These are phyloP conservation scores for Caenorhabditis uteleia DNA, from an alignment of 2,888 invertebrate species.

Conservation along the genomic window DNA sequence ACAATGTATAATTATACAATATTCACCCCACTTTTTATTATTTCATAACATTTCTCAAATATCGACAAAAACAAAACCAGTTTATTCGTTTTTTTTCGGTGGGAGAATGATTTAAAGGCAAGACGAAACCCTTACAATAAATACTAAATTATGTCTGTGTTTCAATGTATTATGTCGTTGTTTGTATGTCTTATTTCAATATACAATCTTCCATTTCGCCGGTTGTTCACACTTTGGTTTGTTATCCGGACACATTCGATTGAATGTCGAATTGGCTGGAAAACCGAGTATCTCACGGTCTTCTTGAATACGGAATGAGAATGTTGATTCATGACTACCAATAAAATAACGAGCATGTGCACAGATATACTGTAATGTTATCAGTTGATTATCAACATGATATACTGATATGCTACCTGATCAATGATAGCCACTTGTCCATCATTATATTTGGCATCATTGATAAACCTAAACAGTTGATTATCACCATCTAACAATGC, in stretches of 20 bases:
- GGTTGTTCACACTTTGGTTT: conserved; percentile 78
- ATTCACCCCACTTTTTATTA: no score
- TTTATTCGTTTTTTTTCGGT: no score
- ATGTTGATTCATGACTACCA: conserved; percentile 94
- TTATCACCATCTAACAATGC: conserved; percentile 69
- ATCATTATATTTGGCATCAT: conserved; percentile 45
- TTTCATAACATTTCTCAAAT: no score
- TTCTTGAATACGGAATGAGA: conserved; percentile 93
- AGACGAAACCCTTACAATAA: background rate
- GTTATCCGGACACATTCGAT: conserved; percentile 78
- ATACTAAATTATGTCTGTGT: conserved; percentile 20
- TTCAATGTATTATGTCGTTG: no score
- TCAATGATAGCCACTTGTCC: conserved; percentile 64
- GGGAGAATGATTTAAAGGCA: background rate
- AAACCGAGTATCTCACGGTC: conserved; percentile 94
- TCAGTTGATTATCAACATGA: background rate
- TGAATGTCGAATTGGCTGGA: conserved; percentile 82
- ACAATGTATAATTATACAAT: no score
- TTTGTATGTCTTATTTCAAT: no score
- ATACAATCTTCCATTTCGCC: conserved; percentile 77
- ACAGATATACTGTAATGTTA: conserved; percentile 87
- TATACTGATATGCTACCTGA: conserved; percentile 49
- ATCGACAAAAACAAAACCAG: no score
- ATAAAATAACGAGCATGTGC: conserved; percentile 80
- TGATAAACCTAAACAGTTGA: conserved; percentile 30